Conservation (phyloP, 2,888 invertebrate species). For the Lasioglossum calceatum region DNA sequence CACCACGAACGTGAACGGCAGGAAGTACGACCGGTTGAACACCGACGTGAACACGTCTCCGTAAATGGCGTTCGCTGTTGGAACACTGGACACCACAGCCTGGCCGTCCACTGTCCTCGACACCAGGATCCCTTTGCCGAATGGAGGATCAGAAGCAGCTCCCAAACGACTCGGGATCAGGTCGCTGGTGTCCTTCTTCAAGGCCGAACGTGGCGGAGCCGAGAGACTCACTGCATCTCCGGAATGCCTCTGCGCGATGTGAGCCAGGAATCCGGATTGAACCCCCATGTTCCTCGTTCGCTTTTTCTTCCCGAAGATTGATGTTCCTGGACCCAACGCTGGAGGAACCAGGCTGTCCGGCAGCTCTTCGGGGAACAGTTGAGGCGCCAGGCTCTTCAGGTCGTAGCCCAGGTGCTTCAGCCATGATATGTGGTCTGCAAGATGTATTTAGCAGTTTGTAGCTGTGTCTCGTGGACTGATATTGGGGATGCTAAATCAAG, state of each 20-base stretch:
- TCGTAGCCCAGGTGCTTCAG: constrained; percentile 93
- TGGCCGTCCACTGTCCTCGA: constrained; percentile 92
- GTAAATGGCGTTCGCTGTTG: constrained; percentile 95
- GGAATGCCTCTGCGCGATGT: constrained; percentile 91
- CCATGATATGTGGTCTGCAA: constrained; percentile 94
- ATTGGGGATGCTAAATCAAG: neutral
- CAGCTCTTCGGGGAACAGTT: constrained; percentile 90
- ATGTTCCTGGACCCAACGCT: constrained; percentile 87
- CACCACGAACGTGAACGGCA: constrained; percentile 95
- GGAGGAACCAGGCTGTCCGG: constrained; percentile 90
- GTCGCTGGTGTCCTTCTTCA: constrained; percentile 92
- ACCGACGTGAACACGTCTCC: constrained; percentile 96
- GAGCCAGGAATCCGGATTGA: constrained; percentile 93
- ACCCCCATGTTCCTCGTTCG: constrained; percentile 89
- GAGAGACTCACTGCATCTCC: constrained; percentile 91
- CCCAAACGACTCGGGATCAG: constrained; percentile 91
- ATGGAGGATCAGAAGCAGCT: constrained; percentile 94
- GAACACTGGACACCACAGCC: constrained; percentile 94
- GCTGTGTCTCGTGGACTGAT: neutral
- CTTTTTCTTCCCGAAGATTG: constrained; percentile 85
- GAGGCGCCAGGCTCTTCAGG: constrained; percentile 93
- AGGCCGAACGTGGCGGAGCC: constrained; percentile 91
- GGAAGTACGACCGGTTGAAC: constrained; percentile 94
- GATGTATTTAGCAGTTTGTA: neutral
- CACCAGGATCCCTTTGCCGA: constrained; percentile 94